A percentile compares a stretch with the other conserved stretches of the same genome.
Conservation (phyloP, 2,113 vertebrate species). For the Lepidothrix coronata region DNA sequence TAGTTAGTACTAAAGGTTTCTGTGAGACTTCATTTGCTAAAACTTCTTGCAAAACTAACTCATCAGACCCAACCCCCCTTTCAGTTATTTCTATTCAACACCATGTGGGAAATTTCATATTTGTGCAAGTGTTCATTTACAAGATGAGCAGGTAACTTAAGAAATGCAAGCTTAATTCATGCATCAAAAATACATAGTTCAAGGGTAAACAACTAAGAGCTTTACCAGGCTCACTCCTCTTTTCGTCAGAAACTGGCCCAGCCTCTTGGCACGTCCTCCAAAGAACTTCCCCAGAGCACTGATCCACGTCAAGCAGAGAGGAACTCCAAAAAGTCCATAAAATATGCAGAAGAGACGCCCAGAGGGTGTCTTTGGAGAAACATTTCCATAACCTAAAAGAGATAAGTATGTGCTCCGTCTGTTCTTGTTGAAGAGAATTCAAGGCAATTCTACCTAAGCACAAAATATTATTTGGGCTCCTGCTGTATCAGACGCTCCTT, state of each 20-base stretch:
- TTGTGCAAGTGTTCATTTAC: not conserved
- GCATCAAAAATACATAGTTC: not conserved
- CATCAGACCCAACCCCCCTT: not conserved
- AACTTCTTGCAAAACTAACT: not conserved
- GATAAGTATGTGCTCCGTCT: not conserved
- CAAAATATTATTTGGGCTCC: not conserved
- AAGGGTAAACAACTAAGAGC: not conserved
- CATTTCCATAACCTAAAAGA: slow-evolving; percentile 91
- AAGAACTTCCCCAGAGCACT: slow-evolving; percentile 98
- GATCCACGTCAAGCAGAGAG: slow-evolving; percentile 95
- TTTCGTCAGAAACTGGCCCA: slow-evolving; percentile 92
- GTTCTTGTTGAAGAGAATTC: not conserved
- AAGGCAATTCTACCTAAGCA: not conserved
- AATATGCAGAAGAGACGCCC: slow-evolving; percentile 96
- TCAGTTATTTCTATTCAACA: not conserved
- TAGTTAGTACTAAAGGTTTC: not conserved
- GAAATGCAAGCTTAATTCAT: not conserved
- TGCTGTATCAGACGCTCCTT: not conserved
- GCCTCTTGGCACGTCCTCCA: slow-evolving; percentile 91
- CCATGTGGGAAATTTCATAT: not conserved
- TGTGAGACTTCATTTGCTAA: not conserved
- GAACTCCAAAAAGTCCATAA: slow-evolving; percentile 95
- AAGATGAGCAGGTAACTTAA: not conserved
- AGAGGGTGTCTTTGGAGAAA: slow-evolving; percentile 90
- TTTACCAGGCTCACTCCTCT: slow-evolving; percentile 92